A percentile compares a stretch with the other conserved stretches of the same genome.
phyloP scores from a whole-genome alignment of 2,797 vertebrate species.

The Anas bahamensis region DNA sequence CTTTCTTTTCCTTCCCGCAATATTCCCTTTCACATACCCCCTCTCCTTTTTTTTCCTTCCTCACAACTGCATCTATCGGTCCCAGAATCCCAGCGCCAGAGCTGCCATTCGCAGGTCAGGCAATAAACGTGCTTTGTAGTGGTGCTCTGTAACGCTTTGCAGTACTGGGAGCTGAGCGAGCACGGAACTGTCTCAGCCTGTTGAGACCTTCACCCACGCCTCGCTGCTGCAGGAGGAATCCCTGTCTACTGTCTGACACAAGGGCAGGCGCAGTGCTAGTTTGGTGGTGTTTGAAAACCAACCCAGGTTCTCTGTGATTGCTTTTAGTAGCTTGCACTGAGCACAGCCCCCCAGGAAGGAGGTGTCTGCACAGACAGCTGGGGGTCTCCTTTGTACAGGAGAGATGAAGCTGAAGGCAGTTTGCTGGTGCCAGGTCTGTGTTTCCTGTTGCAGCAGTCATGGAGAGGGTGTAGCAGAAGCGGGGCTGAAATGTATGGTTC shows the following conservation, averaged over 20 bases:
- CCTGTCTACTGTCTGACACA: neutral
- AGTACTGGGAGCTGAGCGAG: neutral
- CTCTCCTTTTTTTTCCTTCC: neutral
- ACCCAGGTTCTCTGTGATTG: neutral
- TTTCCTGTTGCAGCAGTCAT: neutral
- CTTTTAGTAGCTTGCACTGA: neutral
- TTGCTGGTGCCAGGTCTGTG: no score
- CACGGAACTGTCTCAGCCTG: rapidly evolving
- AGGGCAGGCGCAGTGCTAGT: rapidly evolving
- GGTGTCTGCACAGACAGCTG: neutral
- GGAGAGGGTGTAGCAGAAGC: neutral
- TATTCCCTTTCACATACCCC: neutral
- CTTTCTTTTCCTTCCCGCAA: neutral
- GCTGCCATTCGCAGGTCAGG: neutral
- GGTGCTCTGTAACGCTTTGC: neutral
- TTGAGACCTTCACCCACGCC: neutral
- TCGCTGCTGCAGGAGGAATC: neutral
- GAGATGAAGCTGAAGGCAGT: neutral
- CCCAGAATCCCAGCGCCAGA: neutral
- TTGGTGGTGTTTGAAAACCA: neutral
- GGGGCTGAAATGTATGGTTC: neutral
- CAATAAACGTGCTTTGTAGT: neutral
- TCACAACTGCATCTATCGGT: neutral
- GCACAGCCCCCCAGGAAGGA: neutral
- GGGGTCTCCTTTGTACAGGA: neutral